Evolutionary conservation across 2,113 vertebrate genomes (phyloP).

Genomic region (Turnix velox): DNA sequence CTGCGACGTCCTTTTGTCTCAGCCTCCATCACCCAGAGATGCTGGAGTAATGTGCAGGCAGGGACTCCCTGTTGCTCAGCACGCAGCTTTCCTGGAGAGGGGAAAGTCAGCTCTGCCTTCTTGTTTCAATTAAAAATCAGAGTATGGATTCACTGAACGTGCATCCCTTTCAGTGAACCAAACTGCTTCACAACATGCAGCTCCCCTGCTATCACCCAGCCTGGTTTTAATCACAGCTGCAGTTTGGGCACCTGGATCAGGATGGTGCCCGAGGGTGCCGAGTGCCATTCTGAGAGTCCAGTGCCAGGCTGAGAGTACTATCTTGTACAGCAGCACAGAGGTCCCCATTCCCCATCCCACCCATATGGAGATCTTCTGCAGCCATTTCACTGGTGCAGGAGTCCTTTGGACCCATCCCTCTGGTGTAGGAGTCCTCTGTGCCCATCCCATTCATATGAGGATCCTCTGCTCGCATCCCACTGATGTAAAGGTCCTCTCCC

Average conservation of each 20-base stretch:
- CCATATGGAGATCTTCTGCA: rapidly evolving
- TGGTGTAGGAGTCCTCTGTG: rapidly evolving
- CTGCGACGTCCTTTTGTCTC: neutral
- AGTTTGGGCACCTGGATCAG: neutral
- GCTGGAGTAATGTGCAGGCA: neutral
- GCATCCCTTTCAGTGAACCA: neutral
- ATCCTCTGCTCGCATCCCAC: neutral
- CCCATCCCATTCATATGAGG: too few species aligned
- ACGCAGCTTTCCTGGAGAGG: neutral
- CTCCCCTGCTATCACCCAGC: neutral
- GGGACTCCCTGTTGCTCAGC: neutral
- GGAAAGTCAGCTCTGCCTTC: neutral
- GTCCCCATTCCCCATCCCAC: neutral
- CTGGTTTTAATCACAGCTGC: neutral
- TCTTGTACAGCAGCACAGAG: rapidly evolving
- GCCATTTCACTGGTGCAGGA: rapidly evolving
- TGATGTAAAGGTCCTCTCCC: neutral
- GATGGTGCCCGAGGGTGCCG: neutral
- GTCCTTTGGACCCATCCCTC: neutral
- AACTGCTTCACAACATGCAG: neutral
- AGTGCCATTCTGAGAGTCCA: too few species aligned
- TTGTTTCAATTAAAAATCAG: neutral
- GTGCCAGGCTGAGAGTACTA: neutral
- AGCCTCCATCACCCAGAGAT: neutral
- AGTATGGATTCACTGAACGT: neutral